Base-by-base conservation (phyloP, 2,797 vertebrate genomes). In the Momotus momota region DNA sequence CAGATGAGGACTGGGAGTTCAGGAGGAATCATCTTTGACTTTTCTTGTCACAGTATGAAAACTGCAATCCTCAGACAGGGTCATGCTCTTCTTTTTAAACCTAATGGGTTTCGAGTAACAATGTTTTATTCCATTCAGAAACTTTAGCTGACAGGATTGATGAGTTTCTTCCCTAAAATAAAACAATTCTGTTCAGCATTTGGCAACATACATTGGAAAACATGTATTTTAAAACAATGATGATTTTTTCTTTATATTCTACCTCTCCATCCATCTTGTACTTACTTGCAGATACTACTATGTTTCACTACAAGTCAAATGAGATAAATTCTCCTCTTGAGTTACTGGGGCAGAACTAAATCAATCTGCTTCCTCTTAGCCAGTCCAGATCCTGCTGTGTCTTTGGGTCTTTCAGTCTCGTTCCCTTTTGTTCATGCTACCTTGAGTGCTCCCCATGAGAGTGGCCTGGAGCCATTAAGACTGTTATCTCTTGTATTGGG, bases 381-480 rank as follows among this genome's bases (percentile, higher is more conserved):
- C 55, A 92, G 84, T 7, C 48, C 35, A 71, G 48, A 87, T 35
- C 88, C 88, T 89, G 92, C 81, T 96, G 93, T 40, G 84, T 69
- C 86, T 90, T 87, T 49, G 79, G 81, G 69, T 54, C 88, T 94
- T 85, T 93, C 67, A 89, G 38, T 85, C 60, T 85, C 41, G 41
- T 81, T 91, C 49, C 38, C 78, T 94, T 94, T 94, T 92, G 78
- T 91, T 94, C 88, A 46, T 55, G 45, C 71, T 96, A 92, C 88
- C 84, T 74, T 89, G 92, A 96, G 94, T 87, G 81, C 81, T 92
- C 78, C 92, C 94, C 92, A 57, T 61, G 94, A 96, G 92, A 94
- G 71, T 52, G 81, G 62, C 73, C 82, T 95, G 86, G 86, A 91
- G 92, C 80, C 93, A 95, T 96, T 95, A 97, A 95, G 95, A 75